Conservation (phyloP, 2,797 vertebrate species). For the Phyllotis vaccarum region DNA sequence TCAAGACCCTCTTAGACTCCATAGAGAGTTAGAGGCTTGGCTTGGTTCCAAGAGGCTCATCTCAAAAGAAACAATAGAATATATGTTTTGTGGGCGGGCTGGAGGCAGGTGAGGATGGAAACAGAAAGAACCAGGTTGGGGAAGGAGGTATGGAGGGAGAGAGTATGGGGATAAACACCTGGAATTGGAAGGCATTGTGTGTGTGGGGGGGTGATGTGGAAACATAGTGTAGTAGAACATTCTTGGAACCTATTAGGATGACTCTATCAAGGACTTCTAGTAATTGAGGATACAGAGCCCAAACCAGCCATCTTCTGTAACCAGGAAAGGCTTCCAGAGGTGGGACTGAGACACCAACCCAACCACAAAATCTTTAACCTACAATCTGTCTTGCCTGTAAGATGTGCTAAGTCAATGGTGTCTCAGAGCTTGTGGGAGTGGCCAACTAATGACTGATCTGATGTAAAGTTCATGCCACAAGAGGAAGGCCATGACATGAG, state of each 20-base stretch:
- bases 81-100: background rate
- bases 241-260: background rate
- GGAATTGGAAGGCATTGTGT: background rate
- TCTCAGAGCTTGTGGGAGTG: background rate
- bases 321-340: background rate
- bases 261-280: background rate
- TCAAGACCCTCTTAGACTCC: background rate
- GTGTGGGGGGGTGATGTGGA: background rate
- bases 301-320: background rate
- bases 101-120: background rate
- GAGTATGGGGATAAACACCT: background rate
- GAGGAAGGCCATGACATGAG: too few relatives aligned
- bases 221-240: background rate
- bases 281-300: background rate
- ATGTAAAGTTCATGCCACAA: background rate
- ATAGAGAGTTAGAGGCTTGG: background rate
- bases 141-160: background rate
- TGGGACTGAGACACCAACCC: background rate
- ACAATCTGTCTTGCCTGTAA: background rate
- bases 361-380: background rate
- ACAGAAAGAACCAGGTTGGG: background rate
- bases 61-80: background rate
- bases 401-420: background rate
- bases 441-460: background rate
- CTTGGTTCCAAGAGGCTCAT: background rate